phyloP scores from a whole-genome alignment of 37 sponge, comb jelly and placozoan genomes.

The Chondrilla cf. caribensis region DNA sequence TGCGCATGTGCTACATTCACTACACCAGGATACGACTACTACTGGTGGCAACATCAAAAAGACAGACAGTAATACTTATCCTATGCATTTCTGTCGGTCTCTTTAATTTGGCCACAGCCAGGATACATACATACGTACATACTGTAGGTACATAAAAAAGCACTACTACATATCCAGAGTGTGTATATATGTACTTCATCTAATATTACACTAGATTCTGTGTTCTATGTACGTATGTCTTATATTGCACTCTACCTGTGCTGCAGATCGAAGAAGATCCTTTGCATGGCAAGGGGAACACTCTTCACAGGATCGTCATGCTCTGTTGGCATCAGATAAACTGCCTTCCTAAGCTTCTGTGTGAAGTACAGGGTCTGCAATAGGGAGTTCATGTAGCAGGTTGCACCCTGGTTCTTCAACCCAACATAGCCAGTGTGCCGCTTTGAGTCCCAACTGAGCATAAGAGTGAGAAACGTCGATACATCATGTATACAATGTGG shows the following conservation, averaged over 20 bases:
- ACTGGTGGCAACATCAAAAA: too few species aligned
- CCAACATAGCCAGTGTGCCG: slow-evolving; percentile 97
- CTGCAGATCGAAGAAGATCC: slow-evolving; percentile 97
- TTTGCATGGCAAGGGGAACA: slow-evolving; percentile 95
- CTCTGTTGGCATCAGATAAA: slow-evolving; percentile 97
- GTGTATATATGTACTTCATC: too few species aligned
- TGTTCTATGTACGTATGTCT: too few species aligned
- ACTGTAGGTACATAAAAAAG: not conserved
- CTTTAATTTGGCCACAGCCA: not conserved
- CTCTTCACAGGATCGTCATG: slow-evolving; percentile 87
- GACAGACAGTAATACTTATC: too few species aligned
- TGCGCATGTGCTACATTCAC: too few species aligned
- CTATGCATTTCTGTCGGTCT: not conserved
- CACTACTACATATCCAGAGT: not conserved
- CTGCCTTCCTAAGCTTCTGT: slow-evolving; percentile 90
- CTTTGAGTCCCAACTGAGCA: slow-evolving; percentile 93
- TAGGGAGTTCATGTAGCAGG: slow-evolving; percentile 99
- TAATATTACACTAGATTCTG: too few species aligned
- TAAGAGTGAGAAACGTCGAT: not conserved
- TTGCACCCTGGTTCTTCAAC: slow-evolving; percentile 97
- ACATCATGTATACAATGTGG: too few species aligned
- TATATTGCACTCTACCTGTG: slow-evolving; percentile 53
- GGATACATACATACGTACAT: not conserved
- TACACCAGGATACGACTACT: too few species aligned
- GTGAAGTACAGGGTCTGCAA: slow-evolving; percentile 96